These are phyloP conservation scores for Dermatemys mawii DNA, from an alignment of 2,113 vertebrate species.

Conservation along the genomic window DNA sequence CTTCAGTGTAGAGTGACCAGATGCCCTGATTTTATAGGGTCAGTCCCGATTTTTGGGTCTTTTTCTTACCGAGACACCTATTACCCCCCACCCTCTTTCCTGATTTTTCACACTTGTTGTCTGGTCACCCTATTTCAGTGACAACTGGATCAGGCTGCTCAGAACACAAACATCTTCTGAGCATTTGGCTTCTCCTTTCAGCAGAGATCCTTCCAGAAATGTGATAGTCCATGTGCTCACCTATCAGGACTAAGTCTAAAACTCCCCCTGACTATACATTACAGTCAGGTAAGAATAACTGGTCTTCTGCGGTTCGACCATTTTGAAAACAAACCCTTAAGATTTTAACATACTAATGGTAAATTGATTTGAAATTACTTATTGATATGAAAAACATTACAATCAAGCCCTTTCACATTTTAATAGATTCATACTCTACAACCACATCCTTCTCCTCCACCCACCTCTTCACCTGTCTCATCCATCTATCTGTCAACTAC, in stretches of 20 bases:
- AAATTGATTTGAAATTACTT: not conserved
- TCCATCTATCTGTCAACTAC: not conserved
- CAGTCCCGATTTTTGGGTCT: too few species aligned
- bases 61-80: too few species aligned
- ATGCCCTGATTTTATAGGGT: too few species aligned
- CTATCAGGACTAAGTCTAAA: not conserved
- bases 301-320: not conserved
- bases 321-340: not conserved
- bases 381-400: not conserved
- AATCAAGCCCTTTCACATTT: not conserved
- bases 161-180: not conserved
- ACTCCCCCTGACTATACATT: not conserved
- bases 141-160: not conserved
- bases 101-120: too few species aligned
- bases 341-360: not conserved
- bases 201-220: not conserved
- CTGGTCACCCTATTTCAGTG: too few species aligned
- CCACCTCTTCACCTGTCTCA: not conserved
- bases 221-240: not conserved
- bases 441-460: not conserved
- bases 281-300: not conserved
- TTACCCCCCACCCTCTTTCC: too few species aligned
- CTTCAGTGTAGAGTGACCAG: too few species aligned
- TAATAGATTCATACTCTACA: not conserved
- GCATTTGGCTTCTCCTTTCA: not conserved